Conservation (phyloP, 2,888 invertebrate species). For the Prosopocoilus inquinatus region DNA sequence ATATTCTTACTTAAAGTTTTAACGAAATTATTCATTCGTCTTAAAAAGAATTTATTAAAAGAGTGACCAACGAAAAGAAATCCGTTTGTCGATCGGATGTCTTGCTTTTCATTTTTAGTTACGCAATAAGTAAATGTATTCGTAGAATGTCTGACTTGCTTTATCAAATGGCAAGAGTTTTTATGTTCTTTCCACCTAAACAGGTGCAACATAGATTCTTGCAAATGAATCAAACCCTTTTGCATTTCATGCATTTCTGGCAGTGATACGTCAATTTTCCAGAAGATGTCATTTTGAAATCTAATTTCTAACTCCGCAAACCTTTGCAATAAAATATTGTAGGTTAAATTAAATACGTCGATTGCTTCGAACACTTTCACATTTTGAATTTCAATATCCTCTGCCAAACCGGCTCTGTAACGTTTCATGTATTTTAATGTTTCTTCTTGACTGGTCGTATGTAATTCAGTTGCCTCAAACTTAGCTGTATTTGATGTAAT, state of each 20-base stretch:
- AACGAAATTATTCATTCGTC: conserved; percentile 29
- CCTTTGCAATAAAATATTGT: conserved; percentile 34
- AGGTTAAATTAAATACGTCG: conserved; percentile 36
- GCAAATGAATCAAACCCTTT: conserved; percentile 24
- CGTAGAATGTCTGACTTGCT: conserved; percentile 29
- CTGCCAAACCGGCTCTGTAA: conserved; percentile 50
- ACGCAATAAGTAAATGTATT: conserved; percentile 43
- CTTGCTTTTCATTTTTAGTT: conserved; percentile 36
- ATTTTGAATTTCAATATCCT: conserved; percentile 29
- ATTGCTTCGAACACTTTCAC: conserved; percentile 31
- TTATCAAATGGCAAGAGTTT: conserved; percentile 38
- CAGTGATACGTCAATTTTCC: conserved; percentile 60
- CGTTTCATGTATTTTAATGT: conserved; percentile 53
- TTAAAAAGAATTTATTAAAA: conserved; percentile 34
- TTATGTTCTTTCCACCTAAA: conserved; percentile 41
- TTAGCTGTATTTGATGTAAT: conserved; percentile 48
- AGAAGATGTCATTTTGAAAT: conserved; percentile 48
- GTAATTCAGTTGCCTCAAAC: conserved; percentile 51
- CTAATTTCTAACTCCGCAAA: conserved; percentile 30
- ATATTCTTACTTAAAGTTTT: conserved; percentile 30
- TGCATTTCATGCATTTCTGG: conserved; percentile 17
- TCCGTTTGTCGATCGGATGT: conserved; percentile 32
- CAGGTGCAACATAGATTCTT: conserved; percentile 30
- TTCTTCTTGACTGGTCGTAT: conserved; percentile 48
- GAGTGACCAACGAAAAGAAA: conserved; percentile 43